Percentiles rank a stretch among this genome's conserved stretches.
phyloP scores from a whole-genome alignment of 1,140 invertebrate species.

The Caenorhabditis briggsae region DNA sequence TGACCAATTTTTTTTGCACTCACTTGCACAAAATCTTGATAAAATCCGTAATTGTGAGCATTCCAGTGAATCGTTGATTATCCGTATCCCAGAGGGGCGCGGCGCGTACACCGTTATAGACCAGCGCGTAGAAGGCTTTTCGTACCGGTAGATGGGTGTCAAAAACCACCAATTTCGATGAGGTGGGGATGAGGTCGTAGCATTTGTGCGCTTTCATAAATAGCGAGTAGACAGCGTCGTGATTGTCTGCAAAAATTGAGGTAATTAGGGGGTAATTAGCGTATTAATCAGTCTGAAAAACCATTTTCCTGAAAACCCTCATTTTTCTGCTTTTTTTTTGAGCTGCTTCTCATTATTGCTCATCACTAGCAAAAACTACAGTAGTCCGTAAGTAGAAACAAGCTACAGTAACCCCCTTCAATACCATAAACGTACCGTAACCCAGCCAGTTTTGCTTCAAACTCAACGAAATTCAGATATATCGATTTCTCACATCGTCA shows the following conservation, averaged over 20 bases:
- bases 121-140: constrained; percentile 97
- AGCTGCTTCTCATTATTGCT: no score
- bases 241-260: constrained; percentile 76
- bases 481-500: no score
- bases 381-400: no score
- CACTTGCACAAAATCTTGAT: constrained; percentile 87
- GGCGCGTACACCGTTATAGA: constrained; percentile 97
- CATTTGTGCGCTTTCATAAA: constrained; percentile 99
- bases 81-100: constrained; percentile 96
- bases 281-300: background rate
- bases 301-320: background rate
- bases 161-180: constrained; percentile 98
- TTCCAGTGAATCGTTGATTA: constrained; percentile 89
- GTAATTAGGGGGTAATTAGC: background rate
- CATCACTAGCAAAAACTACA: no score
- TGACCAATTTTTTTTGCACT: background rate
- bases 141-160: constrained; percentile 97
- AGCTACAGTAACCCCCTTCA: no score
- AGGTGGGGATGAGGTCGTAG: constrained; percentile 98
- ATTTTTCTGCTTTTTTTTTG: no score
- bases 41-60: constrained; percentile 99
- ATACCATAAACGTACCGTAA: no score
- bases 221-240: constrained; percentile 77
- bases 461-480: no score
- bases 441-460: no score